Evolutionary conservation across 2,113 vertebrate species (phyloP), one percentile per base, ranked within the genome.

Genomic region (Dipodomys ordii): DNA sequence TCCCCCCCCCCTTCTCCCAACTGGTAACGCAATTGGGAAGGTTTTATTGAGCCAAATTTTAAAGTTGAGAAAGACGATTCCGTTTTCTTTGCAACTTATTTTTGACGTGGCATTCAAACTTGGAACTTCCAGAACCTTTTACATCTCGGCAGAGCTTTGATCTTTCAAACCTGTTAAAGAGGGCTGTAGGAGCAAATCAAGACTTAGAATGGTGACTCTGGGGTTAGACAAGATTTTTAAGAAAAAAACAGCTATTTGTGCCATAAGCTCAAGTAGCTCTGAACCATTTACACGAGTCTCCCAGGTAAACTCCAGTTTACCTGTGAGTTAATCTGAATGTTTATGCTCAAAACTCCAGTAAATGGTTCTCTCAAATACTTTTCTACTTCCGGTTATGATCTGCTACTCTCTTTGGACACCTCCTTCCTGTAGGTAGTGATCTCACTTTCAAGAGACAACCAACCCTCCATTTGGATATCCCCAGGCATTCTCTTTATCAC

Each of bases 11-110:
- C 4, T 39, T 39, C 39, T 39, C 39, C 32, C 35, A 94, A 30
- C 7, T 77, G 84, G 46, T 94, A 90, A 65, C 76, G 27, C 53
- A n/a, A 87, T 94, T 91, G 64, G 35, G 49, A 76, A 87, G 67
- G 22, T 76, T 94, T 85, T 76, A 87, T 44, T 87, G 88, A 92
- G 93, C 27, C 73, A 88, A 86, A 83, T n/a, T 35, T 57, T 62
- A 46, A 69, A 83, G 67, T 62, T 77, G 35, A 23, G 22, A 27
- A 32, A 77, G 53, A 57, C 3, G 16, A 28, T 23, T 35, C 18
- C 3, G 1, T n/a, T 57, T 46, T 53, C 7, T 79, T 87, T 71
- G 39, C 79, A 93, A 69, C 72, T 80, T 93, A 32, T 79, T 94
- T 89, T 94, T 86, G 60, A 88, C 32, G 82, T 65, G 77, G 16